Evolutionary conservation across 2,113 vertebrate genomes (phyloP).

Genomic region (Callopanchax toddi): DNA sequence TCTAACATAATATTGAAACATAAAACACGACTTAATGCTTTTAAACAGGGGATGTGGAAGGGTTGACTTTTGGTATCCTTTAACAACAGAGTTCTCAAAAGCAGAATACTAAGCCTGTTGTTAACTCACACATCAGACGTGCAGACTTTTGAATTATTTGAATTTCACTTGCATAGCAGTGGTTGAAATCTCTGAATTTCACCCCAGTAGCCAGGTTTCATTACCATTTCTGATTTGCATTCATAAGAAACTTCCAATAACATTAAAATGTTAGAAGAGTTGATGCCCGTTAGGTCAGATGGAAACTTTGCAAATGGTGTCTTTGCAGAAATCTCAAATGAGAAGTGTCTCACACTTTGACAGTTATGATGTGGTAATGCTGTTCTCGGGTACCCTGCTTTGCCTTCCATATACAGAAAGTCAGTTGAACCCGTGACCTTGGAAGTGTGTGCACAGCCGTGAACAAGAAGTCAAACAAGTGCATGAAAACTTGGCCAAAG

Average conservation of each 20-base stretch:
- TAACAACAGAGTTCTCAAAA: neutral
- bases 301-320: neutral
- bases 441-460: constrained; percentile 43
- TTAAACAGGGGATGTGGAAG: neutral
- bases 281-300: neutral
- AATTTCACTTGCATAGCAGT: neutral
- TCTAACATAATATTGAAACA: neutral
- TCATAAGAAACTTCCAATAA: neutral
- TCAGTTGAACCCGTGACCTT: constrained; percentile 48
- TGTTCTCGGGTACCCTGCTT: constrained; percentile 33
- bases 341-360: neutral
- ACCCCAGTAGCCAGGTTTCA: neutral
- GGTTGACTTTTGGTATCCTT: neutral
- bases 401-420: constrained; percentile 25
- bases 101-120: neutral
- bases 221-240: neutral
- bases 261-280: neutral
- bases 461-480: constrained; percentile 54
- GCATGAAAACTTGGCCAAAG: constrained; percentile 43
- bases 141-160: neutral
- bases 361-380: neutral
- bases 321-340: too few species aligned
- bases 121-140: neutral
- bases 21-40: neutral
- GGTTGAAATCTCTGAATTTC: neutral